Percentiles rank a stretch among this genome's conserved stretches.
These are phyloP conservation scores for Sclerurus mexicanus DNA, from an alignment of 2,113 vertebrate species.

Conservation along the genomic window DNA sequence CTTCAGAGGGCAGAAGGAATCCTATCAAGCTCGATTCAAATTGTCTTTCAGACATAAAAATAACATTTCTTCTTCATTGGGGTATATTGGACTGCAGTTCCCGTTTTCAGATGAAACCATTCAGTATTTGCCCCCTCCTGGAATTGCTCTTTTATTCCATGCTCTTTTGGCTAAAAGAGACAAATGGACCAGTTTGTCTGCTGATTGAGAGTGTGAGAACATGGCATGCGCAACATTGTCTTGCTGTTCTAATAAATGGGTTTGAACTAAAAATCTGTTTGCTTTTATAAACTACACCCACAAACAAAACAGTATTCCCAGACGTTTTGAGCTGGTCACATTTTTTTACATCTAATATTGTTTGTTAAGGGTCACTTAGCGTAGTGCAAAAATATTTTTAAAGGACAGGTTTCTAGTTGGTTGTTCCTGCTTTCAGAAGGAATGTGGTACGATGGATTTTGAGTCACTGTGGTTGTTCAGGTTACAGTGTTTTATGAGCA, in stretches of 20 bases:
- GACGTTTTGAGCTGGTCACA: background rate
- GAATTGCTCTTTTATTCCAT: background rate
- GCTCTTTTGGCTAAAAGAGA: background rate
- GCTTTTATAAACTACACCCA: background rate
- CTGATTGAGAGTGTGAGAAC: background rate
- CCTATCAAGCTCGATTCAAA: background rate
- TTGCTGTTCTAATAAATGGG: background rate
- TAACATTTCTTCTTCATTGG: background rate
- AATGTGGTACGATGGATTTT: background rate
- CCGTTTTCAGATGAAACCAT: background rate
- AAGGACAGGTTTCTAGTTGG: background rate
- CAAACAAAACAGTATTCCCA: background rate
- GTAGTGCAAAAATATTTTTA: background rate
- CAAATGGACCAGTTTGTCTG: background rate
- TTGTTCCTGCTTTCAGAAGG: background rate
- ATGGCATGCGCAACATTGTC: background rate
- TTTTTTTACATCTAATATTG: background rate
- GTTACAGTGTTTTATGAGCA: slow-evolving; percentile 14
- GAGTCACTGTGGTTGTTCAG: background rate
- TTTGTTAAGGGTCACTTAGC: background rate
- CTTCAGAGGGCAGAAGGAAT: background rate
- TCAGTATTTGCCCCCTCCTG: background rate
- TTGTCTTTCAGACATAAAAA: background rate
- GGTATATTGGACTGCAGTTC: background rate
- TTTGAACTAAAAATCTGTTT: background rate